Evolutionary conservation across 2,797 vertebrate genomes (phyloP).

Genomic region (Gymnodraco acuticeps): DNA sequence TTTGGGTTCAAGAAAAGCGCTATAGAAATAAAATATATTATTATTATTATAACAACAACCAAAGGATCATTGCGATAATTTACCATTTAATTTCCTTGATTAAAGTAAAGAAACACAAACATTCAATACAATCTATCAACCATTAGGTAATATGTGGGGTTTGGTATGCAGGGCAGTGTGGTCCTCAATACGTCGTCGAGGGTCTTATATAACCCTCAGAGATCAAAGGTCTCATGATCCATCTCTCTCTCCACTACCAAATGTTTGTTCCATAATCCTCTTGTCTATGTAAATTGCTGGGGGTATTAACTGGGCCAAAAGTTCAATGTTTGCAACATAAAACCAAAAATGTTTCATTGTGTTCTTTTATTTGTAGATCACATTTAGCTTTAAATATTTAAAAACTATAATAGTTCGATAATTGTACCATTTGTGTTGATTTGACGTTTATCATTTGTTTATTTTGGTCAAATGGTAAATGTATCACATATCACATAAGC

Average conservation of each 20-base stretch:
- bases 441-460: neutral
- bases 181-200: neutral
- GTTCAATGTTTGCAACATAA: neutral
- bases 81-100: neutral
- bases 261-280: slow-evolving; percentile 32
- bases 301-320: neutral
- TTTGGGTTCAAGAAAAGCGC: no score
- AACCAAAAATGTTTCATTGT: neutral
- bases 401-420: neutral
- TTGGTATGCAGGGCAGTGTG: neutral
- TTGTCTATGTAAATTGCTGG: slow-evolving; percentile 12
- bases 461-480: no score
- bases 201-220: neutral
- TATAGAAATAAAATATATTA: no score
- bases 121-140: neutral
- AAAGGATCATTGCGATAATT: neutral
- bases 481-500: neutral
- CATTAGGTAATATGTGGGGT: neutral
- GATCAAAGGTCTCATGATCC: slow-evolving; percentile 19
- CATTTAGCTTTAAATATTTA: neutral
- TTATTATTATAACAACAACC: slow-evolving; percentile 7
- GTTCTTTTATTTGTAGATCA: neutral
- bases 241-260: slow-evolving; percentile 1
- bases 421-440: neutral
- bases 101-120: slow-evolving; percentile 8